Evolutionary conservation across 1,140 invertebrate genomes (phyloP).

Genomic region (Bombus waltoni): DNA sequence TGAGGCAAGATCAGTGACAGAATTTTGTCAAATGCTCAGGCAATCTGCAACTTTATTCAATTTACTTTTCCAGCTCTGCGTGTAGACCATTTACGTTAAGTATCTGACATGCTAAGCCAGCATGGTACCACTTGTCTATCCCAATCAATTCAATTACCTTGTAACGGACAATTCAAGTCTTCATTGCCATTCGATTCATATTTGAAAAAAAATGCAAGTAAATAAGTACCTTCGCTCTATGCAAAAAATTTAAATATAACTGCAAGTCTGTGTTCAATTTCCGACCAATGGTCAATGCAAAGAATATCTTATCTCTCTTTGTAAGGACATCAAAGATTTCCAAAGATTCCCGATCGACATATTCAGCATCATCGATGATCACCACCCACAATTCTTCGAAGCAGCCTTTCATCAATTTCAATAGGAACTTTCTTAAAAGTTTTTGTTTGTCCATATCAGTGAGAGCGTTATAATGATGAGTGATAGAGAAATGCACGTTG

Average conservation of each 20-base stretch:
- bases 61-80: slow-evolving; percentile 85
- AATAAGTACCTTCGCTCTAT: slow-evolving; percentile 67
- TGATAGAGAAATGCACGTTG: slow-evolving; percentile 82
- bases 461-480: slow-evolving; percentile 68
- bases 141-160: slow-evolving; percentile 73
- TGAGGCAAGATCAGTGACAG: no score
- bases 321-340: slow-evolving; percentile 79
- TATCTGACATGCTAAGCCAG: slow-evolving; percentile 85
- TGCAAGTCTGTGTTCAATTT: slow-evolving; percentile 62
- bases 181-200: background rate
- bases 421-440: slow-evolving; percentile 76
- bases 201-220: background rate
- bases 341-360: slow-evolving; percentile 84
- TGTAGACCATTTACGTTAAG: slow-evolving; percentile 85
- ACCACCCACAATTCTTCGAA: slow-evolving; percentile 82
- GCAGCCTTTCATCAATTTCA: slow-evolving; percentile 68
- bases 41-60: background rate
- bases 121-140: slow-evolving; percentile 84
- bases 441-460: slow-evolving; percentile 71
- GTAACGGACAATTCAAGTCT: background rate
- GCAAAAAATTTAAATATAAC: slow-evolving; percentile 58
- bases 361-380: slow-evolving; percentile 83
- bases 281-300: slow-evolving; percentile 73
- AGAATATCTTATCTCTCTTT: slow-evolving; percentile 69
- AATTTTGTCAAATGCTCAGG: background rate